Conservation (phyloP, 2,113 vertebrate genomes). For the Serilophus lunatus region DNA sequence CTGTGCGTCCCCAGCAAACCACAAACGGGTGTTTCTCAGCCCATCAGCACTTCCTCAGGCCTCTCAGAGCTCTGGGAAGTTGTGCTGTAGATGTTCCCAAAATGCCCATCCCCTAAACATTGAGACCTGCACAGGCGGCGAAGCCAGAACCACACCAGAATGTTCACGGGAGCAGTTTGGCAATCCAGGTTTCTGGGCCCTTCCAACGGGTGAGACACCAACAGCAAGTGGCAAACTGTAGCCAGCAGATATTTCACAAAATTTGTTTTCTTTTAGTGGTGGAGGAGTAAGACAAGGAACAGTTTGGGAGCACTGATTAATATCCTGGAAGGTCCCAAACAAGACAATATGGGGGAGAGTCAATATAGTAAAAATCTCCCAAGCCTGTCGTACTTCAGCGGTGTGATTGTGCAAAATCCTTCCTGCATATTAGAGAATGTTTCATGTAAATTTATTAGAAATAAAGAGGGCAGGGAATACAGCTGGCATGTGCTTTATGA, state of each 20-base stretch:
- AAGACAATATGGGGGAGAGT: background rate
- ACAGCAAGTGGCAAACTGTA: background rate
- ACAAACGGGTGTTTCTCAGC: background rate
- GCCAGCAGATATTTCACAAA: background rate
- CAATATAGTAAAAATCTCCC: background rate
- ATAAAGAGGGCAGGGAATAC: background rate
- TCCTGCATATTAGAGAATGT: background rate
- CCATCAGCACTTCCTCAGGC: background rate
- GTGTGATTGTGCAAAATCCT: background rate
- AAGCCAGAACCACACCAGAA: background rate
- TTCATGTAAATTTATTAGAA: background rate
- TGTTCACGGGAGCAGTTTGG: background rate
- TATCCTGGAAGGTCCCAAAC: background rate
- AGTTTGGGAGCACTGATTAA: background rate
- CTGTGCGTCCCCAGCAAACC: background rate
- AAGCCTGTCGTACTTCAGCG: background rate
- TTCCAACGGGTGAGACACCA: background rate
- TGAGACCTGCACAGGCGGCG: background rate
- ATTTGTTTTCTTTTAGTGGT: background rate
- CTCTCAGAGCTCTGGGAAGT: background rate
- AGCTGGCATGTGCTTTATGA: background rate
- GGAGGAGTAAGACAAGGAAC: background rate
- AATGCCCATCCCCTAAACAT: background rate
- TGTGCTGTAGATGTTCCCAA: background rate
- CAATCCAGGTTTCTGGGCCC: background rate